These are phyloP conservation scores for Manis javanica DNA, from an alignment of 2,797 vertebrate species.

Conservation along the genomic window DNA sequence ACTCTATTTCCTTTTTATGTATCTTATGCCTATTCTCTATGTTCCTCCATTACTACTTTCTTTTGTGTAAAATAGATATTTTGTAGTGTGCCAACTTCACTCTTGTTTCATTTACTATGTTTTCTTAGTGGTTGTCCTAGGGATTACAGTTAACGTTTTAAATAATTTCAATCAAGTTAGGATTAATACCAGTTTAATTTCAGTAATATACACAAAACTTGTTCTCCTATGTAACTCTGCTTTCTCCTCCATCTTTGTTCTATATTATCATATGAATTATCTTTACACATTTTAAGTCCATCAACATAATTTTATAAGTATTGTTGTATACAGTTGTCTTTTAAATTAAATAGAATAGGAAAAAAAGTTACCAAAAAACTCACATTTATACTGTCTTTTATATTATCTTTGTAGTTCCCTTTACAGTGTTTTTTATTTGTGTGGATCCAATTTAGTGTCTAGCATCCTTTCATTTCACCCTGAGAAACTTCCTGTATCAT, in stretches of 20 bases:
- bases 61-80: background rate
- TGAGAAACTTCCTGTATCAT: background rate
- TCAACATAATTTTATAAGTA: background rate
- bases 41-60: background rate
- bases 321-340: background rate
- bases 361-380: background rate
- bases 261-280: background rate
- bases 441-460: background rate
- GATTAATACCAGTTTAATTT: background rate
- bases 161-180: background rate
- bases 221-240: background rate
- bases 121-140: background rate
- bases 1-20: background rate
- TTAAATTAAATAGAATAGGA: background rate
- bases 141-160: background rate
- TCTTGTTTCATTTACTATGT: background rate
- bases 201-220: background rate
- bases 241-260: background rate
- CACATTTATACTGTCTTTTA: background rate
- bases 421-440: background rate
- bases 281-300: background rate
- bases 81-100: background rate
- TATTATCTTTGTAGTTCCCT: background rate
- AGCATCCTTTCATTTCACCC: background rate
- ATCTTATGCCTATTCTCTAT: background rate